Base-by-base conservation (phyloP, 2,888 invertebrate genomes). In the Suillia variegata region DNA sequence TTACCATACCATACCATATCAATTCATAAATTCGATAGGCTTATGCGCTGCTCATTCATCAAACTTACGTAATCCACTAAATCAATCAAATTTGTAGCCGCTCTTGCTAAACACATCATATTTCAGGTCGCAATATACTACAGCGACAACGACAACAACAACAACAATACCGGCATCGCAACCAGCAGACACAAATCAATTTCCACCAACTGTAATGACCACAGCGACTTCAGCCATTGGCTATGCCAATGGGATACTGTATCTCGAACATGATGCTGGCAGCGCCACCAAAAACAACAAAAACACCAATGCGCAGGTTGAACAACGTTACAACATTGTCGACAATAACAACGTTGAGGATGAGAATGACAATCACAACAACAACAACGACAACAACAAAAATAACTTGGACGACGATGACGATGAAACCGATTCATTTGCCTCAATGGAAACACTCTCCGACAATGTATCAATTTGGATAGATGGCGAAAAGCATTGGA, bases 391-490 rank as follows among this genome's bases (percentile, higher is more conserved):
- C 45, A 51, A 5, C 26, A 54, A 21, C 48, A 56, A 52, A 21
- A 58, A 53, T 56, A 52, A 33, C 61, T 56, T 21, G 18, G 48
- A 51, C 48, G 55, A 57, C 17, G 64, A 63, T 48, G 64, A 59
- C 10, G 70, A 69, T 42, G 70, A 68, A 20, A 67, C 66, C 51
- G 74, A 74, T 63, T 73, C 76, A 13, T 68, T 69, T 45, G 75
- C 67, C 34, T 74, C 75, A 22, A 64, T 71, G 63, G 75, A 77
- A 62, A 74, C 73, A 2, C 64, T 68, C 33, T 72, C 74, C 24
- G 88, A 88, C 74, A 89, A 90, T 77, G 85, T 91, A 42, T 89
- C 90, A 10, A 88, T 93, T 65, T 86, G 91, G 85, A 87, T 93
- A 21, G 84, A 88, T 60, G 91, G 91, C 2, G 89, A 89, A 73